These are phyloP conservation scores for Lamellibrachia satsuma DNA, from an alignment of 2,888 invertebrate genomes.

Conservation along the genomic window DNA sequence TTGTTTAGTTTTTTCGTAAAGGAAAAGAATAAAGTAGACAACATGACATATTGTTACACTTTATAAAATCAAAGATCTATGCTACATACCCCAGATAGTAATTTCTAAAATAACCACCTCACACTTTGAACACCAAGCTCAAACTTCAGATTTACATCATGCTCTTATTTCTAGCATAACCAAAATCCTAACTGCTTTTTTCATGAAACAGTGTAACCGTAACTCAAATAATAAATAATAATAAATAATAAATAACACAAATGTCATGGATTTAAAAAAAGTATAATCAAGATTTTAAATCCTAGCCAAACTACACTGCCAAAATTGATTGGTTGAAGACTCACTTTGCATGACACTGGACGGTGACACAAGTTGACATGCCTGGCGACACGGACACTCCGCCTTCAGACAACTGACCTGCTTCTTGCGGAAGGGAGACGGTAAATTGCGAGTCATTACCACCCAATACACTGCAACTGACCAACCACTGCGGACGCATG, in stretches of 20 bases:
- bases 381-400: constrained; percentile 27
- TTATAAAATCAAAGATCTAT: no score
- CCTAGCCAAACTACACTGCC: background rate
- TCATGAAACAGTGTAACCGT: background rate
- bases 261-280: no score
- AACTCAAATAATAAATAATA: no score
- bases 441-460: constrained; percentile 30
- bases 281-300: no score
- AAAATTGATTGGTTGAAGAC: background rate
- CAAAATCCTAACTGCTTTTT: background rate
- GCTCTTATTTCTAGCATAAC: background rate
- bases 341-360: constrained; percentile 35
- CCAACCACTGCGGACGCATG: background rate
- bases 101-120: background rate
- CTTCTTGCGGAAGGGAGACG: constrained; percentile 14
- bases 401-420: background rate
- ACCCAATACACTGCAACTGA: background rate
- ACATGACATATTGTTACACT: no score
- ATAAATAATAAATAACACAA: no score
- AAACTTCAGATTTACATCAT: background rate
- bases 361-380: constrained; percentile 17
- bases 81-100: background rate
- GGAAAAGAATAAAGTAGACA: background rate
- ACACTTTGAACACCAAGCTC: background rate
- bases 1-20: background rate